Evolutionary conservation across 2,113 vertebrate species (phyloP).

Genomic region (Myrmophylax atrothorax): DNA sequence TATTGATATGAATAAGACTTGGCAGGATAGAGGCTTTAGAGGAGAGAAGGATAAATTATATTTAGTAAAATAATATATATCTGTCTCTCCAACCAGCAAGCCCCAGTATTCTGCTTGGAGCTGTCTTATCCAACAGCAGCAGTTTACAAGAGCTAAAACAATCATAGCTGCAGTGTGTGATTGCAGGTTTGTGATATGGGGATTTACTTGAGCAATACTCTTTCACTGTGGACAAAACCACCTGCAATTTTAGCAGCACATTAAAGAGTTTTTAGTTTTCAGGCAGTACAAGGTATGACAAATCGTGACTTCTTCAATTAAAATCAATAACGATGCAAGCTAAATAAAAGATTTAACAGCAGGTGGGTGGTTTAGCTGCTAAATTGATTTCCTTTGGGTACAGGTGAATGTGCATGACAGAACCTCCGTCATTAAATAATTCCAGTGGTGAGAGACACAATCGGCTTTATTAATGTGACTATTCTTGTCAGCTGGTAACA

Average conservation of each 20-base stretch:
- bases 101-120: neutral
- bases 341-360: slow-evolving; percentile 1
- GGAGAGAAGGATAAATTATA: neutral
- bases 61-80: neutral
- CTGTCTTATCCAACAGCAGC: neutral
- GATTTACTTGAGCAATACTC: neutral
- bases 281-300: neutral
- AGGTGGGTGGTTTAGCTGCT: neutral
- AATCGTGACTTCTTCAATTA: slow-evolving; percentile 10
- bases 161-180: neutral
- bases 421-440: slow-evolving; percentile 22
- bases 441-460: neutral
- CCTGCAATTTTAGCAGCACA: neutral
- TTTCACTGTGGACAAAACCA: neutral
- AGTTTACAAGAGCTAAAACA: neutral
- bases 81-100: neutral
- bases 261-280: neutral
- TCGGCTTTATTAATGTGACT: slow-evolving; percentile 34
- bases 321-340: slow-evolving; percentile 8
- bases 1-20: neutral
- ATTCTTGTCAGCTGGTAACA: neutral
- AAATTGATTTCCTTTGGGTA: slow-evolving; percentile 21
- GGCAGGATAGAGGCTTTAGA: neutral
- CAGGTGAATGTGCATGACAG: slow-evolving; percentile 2
- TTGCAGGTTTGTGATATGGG: neutral